Evolutionary conservation across 2,888 invertebrate genomes (phyloP), one percentile per base, ranked within the genome.

Genomic region (Autographa pulchrina): DNA sequence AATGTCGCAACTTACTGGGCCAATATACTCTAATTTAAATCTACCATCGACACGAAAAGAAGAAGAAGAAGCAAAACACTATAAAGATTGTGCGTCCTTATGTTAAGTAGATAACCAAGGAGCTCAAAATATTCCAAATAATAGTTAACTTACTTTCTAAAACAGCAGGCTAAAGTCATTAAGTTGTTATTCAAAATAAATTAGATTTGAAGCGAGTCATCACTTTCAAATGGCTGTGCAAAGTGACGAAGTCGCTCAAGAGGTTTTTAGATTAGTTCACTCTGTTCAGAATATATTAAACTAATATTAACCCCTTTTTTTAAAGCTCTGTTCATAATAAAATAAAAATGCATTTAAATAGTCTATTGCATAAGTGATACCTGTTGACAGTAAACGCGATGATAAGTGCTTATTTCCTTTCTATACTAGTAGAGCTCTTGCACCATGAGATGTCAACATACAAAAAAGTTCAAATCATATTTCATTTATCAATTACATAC

Each of bases 181-280:
- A 8, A 68, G 56, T 59, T 56, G 52, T 65, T 56, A 58, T 73
- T 77, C 60, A n/a, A 8, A 56, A 62, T 56, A 56, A 68, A 58
- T 63, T 64, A 20, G 43, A 25, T 59, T 73, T 65, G 64, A 41
- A 61, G n/a, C 52, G 25, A 73, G 65, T 78, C 78, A 73, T 61
- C 62, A 56, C 68, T 76, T 76, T 76, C 65, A 66, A 77, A 32
- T 59, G 63, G 65, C 60, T 52, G 52, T 20, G 41, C 35, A 38
- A 16, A 59, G 52, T 59, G 48, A 65, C 65, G 62, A 31, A 32
- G 35, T 60, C 20, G 32, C n/a, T 63, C 52, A 20, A 65, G 52
- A 62, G 20, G 52, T 68, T 74, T 68, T 31, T 16, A 54, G 59
- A 52, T 61, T 38, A 13, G 18, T 38, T 38, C n/a, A 25, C 20